Evolutionary conservation across 2,113 vertebrate species (phyloP).

Genomic region (Rhodinocichla rosea): DNA sequence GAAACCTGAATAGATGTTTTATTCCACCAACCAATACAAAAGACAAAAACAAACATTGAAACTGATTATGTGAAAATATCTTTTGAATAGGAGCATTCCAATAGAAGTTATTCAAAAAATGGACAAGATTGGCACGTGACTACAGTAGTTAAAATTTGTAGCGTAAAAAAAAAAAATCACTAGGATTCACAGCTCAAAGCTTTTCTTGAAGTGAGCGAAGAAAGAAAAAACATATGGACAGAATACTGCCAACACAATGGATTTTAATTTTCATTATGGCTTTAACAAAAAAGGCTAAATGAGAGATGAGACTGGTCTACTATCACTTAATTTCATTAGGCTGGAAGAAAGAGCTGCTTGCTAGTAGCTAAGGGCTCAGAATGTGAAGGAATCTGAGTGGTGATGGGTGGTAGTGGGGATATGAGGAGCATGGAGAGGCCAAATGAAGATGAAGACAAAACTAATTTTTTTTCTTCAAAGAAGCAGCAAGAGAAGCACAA

Average conservation of each 20-base stretch:
- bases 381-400: background rate
- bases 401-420: background rate
- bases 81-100: background rate
- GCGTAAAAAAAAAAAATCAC: background rate
- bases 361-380: background rate
- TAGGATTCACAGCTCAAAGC: background rate
- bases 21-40: background rate
- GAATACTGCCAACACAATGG: accelerated
- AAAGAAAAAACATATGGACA: background rate
- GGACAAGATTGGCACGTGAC: accelerated
- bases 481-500: background rate
- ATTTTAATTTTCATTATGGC: background rate
- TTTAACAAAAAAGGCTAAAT: background rate
- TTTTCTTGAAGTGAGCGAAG: background rate
- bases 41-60: background rate
- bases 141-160: background rate
- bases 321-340: background rate
- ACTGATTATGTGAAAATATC: background rate
- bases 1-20: background rate
- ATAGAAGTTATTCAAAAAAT: background rate
- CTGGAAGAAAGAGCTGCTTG: background rate
- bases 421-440: accelerated
- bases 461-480: background rate
- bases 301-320: background rate
- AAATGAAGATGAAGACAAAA: background rate